Conservation (phyloP, 1,140 invertebrate genomes). For the Heliconius eleuchia region DNA sequence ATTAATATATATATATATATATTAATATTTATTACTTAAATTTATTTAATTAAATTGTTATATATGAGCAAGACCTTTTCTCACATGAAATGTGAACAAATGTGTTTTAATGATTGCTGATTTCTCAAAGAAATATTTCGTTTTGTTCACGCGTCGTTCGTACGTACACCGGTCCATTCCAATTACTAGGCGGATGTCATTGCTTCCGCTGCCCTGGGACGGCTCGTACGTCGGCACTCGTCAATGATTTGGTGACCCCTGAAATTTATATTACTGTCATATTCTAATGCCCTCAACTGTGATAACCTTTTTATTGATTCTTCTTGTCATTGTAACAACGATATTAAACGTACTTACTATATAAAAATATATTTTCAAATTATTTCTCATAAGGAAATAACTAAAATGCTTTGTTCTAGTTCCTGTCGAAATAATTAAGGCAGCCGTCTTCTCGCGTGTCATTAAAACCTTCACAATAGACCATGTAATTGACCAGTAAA, state of each 20-base stretch:
- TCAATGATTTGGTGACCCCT: constrained; percentile 58
- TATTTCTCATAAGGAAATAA: neutral
- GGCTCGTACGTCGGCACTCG: constrained; percentile 49
- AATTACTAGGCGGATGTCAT: constrained; percentile 74
- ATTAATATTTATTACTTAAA: too few species aligned
- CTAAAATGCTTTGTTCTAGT: neutral
- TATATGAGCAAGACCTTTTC: neutral
- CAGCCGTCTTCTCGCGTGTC: constrained; percentile 22
- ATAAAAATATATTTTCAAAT: neutral
- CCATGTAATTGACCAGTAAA: constrained; percentile 38
- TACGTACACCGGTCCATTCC: constrained; percentile 50
- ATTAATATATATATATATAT: too few species aligned
- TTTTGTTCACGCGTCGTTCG: constrained; percentile 20
- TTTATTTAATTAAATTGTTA: too few species aligned
- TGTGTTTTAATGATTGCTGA: neutral
- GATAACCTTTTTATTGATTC: constrained; percentile 26
- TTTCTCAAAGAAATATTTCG: constrained; percentile 8
- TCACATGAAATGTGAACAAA: neutral
- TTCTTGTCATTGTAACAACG: neutral
- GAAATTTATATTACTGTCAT: constrained; percentile 46
- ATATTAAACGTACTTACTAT: neutral
- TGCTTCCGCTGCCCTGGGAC: constrained; percentile 67
- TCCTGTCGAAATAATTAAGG: constrained; percentile 8
- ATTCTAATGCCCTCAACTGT: constrained; percentile 4
- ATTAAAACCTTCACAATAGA: constrained; percentile 37